A percentile compares a stretch with the other conserved stretches of the same genome.
phyloP scores from a whole-genome alignment of 2,888 invertebrate species.

The Nomada ruficornis region DNA sequence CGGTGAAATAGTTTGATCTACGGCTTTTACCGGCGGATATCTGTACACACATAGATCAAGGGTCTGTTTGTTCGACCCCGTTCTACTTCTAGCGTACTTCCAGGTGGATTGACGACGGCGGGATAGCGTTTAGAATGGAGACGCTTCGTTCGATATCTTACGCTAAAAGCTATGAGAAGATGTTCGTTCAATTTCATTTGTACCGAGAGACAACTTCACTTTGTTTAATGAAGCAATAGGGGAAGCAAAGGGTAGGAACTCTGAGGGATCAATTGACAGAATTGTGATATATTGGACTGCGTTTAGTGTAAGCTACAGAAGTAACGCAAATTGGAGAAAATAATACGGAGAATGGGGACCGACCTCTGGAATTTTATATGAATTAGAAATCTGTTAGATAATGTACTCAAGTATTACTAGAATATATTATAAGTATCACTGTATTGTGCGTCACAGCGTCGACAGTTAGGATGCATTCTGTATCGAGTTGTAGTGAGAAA shows the following conservation, averaged over 20 bases:
- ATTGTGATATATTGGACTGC: background rate
- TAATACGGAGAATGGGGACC: no score
- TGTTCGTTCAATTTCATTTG: constrained; percentile 23
- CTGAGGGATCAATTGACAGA: background rate
- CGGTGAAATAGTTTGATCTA: background rate
- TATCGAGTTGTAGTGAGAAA: no score
- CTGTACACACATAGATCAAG: background rate
- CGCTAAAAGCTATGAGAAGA: constrained; percentile 2
- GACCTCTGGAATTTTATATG: no score
- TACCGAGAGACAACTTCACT: constrained; percentile 18
- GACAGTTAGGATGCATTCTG: no score
- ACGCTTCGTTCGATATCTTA: background rate
- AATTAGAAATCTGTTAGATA: no score
- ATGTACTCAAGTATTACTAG: no score
- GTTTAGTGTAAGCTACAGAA: background rate
- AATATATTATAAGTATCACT: no score
- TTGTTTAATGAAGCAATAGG: constrained; percentile 27
- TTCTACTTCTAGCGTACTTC: constrained; percentile 6
- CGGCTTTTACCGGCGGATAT: background rate
- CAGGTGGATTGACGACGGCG: constrained; percentile 11
- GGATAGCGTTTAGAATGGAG: background rate
- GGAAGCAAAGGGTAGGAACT: background rate
- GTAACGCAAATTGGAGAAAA: no score
- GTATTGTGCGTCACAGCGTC: no score
- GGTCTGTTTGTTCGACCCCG: constrained; percentile 16